Percentiles rank a stretch among this genome's conserved stretches.
Conservation (phyloP, 2,888 invertebrate species). For the Machimus rusticus region DNA sequence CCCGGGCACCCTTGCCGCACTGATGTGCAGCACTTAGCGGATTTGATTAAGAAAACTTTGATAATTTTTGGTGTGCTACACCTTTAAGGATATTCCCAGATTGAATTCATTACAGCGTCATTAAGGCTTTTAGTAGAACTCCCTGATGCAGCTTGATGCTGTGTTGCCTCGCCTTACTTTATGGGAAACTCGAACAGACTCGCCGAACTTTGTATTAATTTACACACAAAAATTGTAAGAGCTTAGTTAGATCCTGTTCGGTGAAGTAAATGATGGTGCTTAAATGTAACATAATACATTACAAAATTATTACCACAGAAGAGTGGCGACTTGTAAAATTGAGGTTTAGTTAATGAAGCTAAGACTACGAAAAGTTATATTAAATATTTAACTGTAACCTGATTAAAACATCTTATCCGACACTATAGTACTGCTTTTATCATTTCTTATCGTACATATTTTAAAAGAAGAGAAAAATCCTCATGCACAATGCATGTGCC, state of each 20-base stretch:
- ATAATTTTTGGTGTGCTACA: not conserved
- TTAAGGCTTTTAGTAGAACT: not conserved
- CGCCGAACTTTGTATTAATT: not conserved
- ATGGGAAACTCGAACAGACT: not conserved
- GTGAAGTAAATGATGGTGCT: not conserved
- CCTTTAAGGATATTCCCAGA: not conserved
- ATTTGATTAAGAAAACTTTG: slow-evolving; percentile 14
- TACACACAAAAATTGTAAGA: not conserved
- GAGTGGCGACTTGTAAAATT: not conserved
- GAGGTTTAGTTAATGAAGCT: not conserved
- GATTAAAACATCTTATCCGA: too few species aligned
- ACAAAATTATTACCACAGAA: not conserved
- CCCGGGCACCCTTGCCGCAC: not conserved
- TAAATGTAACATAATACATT: not conserved
- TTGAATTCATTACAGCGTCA: slow-evolving; percentile 5
- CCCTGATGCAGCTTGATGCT: not conserved
- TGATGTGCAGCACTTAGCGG: slow-evolving; percentile 8
- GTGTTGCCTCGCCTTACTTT: not conserved
- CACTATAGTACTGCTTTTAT: too few species aligned
- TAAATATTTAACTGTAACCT: too few species aligned
- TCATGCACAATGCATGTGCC: too few species aligned
- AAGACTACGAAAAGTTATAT: not conserved
- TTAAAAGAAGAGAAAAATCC: too few species aligned
- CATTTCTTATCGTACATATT: too few species aligned
- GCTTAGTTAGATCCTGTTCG: not conserved